phyloP scores from a whole-genome alignment of 2,113 vertebrate genomes.

The Rousettus leschenaultii region DNA sequence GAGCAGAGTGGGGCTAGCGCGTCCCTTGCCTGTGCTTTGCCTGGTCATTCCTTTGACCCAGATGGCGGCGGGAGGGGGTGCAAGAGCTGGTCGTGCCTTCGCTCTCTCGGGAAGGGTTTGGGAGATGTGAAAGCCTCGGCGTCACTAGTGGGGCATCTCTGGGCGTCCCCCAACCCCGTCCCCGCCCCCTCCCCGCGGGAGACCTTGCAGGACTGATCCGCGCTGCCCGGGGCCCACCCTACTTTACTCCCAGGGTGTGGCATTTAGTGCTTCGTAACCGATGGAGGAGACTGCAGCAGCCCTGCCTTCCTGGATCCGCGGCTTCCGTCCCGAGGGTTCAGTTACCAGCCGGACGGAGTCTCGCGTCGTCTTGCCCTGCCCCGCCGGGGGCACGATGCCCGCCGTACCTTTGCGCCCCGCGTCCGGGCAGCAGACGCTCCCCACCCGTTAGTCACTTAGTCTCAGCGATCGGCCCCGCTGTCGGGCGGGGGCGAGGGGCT shows the following conservation, averaged over 20 bases:
- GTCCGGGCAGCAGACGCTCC: neutral
- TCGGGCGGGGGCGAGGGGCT: neutral
- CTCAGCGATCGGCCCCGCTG: neutral
- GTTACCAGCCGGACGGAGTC: neutral
- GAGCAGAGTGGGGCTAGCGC: accelerated
- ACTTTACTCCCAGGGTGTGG: neutral
- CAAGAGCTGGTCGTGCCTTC: neutral
- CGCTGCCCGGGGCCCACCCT: neutral
- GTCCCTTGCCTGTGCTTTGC: neutral
- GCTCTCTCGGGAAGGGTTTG: neutral
- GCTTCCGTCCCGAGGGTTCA: neutral
- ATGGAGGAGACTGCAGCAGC: neutral
- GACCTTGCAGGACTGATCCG: accelerated
- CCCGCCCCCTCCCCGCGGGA: accelerated
- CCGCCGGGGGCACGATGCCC: neutral
- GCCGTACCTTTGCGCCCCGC: too few species aligned
- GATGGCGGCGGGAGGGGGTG: accelerated
- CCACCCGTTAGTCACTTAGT: neutral
- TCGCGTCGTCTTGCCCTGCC: too few species aligned
- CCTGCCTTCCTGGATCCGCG: neutral
- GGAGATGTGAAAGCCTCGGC: accelerated
- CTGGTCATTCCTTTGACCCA: too few species aligned
- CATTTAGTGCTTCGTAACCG: neutral
- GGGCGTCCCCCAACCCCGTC: accelerated
- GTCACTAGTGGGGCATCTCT: too few species aligned